Evolutionary conservation across 2,888 invertebrate genomes (phyloP).

Genomic region (Perithous albicinctus): DNA sequence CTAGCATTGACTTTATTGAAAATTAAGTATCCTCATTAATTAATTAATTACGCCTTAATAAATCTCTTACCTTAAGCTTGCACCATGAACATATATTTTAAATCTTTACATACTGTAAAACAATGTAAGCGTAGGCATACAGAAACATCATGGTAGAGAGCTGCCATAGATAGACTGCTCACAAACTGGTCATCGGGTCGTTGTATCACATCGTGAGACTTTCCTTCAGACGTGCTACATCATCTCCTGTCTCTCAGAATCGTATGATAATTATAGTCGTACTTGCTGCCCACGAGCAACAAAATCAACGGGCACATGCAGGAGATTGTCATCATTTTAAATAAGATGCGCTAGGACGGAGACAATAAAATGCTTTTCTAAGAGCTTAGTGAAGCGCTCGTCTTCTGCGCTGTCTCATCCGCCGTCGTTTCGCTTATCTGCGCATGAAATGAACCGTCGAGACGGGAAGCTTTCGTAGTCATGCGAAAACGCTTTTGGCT

Average conservation of each 20-base stretch:
- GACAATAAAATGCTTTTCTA: slow-evolving; percentile 10
- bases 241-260: neutral
- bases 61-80: no score
- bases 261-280: neutral
- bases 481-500: slow-evolving; percentile 1
- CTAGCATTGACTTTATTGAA: no score
- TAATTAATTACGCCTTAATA: no score
- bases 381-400: neutral
- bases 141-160: no score
- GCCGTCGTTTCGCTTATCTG: slow-evolving; percentile 32
- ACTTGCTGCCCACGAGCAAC: neutral
- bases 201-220: neutral
- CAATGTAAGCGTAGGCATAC: no score
- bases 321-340: neutral
- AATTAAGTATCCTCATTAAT: no score
- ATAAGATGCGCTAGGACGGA: neutral
- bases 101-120: no score
- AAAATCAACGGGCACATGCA: neutral
- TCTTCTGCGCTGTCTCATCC: slow-evolving; percentile 1
- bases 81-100: no score
- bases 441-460: slow-evolving; percentile 27
- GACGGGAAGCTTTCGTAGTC: slow-evolving; percentile 18
- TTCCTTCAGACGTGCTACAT: neutral
- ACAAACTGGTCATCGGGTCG: no score
- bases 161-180: no score